phyloP scores from a whole-genome alignment of 1,140 invertebrate genomes.

The Conus ventricosus region DNA sequence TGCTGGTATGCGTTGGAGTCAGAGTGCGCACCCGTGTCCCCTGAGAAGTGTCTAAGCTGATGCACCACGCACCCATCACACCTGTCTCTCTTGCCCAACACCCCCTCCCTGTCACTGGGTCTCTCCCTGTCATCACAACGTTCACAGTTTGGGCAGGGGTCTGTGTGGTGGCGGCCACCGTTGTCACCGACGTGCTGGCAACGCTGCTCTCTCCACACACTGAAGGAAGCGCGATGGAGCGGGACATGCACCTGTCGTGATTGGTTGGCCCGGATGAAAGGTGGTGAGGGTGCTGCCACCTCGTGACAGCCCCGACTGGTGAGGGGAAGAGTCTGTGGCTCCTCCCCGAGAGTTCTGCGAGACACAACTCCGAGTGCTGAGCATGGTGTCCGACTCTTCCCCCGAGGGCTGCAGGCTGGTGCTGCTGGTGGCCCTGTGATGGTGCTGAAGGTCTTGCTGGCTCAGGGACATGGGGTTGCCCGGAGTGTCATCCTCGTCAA shows the following conservation, averaged over 20 bases:
- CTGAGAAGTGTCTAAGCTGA: slow-evolving; percentile 16
- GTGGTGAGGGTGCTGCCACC: slow-evolving; percentile 52
- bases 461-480: slow-evolving; percentile 51
- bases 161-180: slow-evolving; percentile 29
- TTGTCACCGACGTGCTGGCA: not conserved
- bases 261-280: slow-evolving; percentile 58
- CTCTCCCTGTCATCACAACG: not conserved
- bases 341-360: slow-evolving; percentile 53
- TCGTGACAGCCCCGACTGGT: not conserved
- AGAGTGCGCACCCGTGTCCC: slow-evolving; percentile 2
- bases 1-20: slow-evolving; percentile 28
- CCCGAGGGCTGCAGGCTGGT: slow-evolving; percentile 65
- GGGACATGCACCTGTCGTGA: slow-evolving; percentile 42
- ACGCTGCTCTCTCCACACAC: slow-evolving; percentile 17
- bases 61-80: not conserved
- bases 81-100: not conserved
- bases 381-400: slow-evolving; percentile 65
- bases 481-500: slow-evolving; percentile 60
- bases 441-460: slow-evolving; percentile 48
- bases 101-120: not conserved
- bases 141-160: slow-evolving; percentile 28
- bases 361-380: slow-evolving; percentile 65
- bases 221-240: slow-evolving; percentile 19
- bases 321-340: not conserved
- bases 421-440: slow-evolving; percentile 53